Evolutionary conservation across 2,113 vertebrate genomes (phyloP).

Genomic region (Noturus placidus): DNA sequence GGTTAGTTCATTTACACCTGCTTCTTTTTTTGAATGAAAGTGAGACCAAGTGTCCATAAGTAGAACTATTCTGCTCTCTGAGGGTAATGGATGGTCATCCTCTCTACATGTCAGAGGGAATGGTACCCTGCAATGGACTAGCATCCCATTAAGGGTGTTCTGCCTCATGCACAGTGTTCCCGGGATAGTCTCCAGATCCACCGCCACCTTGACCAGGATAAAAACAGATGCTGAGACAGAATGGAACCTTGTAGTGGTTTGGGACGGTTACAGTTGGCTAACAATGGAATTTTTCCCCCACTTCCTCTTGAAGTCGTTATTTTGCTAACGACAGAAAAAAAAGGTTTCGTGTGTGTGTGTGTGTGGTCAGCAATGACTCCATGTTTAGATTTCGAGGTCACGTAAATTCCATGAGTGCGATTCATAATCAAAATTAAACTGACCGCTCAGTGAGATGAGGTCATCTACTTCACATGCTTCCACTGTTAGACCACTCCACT

Average conservation of each 20-base stretch:
- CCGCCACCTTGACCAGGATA: not conserved
- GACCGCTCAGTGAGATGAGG: not conserved
- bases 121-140: too few species aligned
- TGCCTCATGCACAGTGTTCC: too few species aligned
- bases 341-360: not conserved
- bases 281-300: not conserved
- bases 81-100: too few species aligned
- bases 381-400: conserved; percentile 34
- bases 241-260: not conserved
- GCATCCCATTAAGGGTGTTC: too few species aligned
- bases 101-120: too few species aligned
- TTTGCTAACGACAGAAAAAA: not conserved
- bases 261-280: not conserved
- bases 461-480: conserved; percentile 14
- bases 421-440: conserved; percentile 18
- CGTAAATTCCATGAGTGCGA: not conserved
- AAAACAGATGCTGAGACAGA: not conserved
- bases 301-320: not conserved
- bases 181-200: not conserved
- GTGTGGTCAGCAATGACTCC: conserved; percentile 12
- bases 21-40: not conserved
- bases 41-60: not conserved
- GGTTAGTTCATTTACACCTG: not conserved
- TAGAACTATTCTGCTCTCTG: not conserved
- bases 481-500: not conserved